phyloP scores from a whole-genome alignment of 2,113 vertebrate species.

The Cettia cetti region DNA sequence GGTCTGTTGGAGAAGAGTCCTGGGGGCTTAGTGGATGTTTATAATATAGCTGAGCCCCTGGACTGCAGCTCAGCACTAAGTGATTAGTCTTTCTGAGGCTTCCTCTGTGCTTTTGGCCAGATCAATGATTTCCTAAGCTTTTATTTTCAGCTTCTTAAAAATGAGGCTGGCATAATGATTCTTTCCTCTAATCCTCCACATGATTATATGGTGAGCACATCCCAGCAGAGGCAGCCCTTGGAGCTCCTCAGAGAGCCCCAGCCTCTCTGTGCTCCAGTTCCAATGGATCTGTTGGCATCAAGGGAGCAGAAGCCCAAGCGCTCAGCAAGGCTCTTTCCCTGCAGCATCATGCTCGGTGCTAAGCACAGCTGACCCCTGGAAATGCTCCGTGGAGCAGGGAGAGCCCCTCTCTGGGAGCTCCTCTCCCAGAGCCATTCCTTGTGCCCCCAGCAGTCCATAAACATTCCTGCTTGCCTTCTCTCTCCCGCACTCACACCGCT shows the following conservation, averaged over 20 bases:
- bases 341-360: fast-evolving
- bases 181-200: background rate
- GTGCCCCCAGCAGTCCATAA: background rate
- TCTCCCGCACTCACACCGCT: background rate
- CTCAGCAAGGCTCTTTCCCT: background rate
- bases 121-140: constrained; percentile 14
- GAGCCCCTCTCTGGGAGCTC: background rate
- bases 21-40: background rate
- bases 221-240: background rate
- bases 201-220: background rate
- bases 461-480: background rate
- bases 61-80: background rate
- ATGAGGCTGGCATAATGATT: background rate
- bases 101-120: background rate
- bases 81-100: background rate
- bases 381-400: background rate
- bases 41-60: background rate
- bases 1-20: background rate
- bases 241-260: background rate
- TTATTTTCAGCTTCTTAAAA: constrained; percentile 3
- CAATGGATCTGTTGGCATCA: background rate
- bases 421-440: fast-evolving
- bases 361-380: background rate
- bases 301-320: background rate
- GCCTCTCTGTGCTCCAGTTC: background rate